Conservation (phyloP, 2,113 vertebrate genomes). For the Ptilonorhynchus violaceus region DNA sequence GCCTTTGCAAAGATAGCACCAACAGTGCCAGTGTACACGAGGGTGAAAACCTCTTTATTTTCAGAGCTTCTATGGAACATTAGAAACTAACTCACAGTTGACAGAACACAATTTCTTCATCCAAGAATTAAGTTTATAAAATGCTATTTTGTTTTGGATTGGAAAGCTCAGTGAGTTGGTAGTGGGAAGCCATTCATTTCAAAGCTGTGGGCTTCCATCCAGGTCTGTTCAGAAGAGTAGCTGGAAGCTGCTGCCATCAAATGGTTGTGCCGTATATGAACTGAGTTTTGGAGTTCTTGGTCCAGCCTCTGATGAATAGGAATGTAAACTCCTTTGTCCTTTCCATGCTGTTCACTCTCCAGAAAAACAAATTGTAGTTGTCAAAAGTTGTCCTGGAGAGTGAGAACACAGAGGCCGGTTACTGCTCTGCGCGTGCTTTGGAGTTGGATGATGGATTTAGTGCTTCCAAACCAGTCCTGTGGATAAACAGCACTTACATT, state of each 20-base stretch:
- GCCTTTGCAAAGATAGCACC: constrained; percentile 53
- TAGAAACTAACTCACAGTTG: background rate
- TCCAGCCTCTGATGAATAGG: background rate
- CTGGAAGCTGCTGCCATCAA: constrained; percentile 67
- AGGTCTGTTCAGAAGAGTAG: constrained; percentile 9
- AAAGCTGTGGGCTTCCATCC: constrained; percentile 9
- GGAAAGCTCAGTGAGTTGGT: constrained; percentile 26
- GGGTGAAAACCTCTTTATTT: constrained; percentile 62
- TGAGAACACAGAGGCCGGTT: background rate
- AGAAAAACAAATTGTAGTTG: background rate
- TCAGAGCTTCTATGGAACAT: background rate
- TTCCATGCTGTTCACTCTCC: background rate
- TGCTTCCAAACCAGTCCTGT: background rate
- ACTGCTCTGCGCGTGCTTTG: background rate
- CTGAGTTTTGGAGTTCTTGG: constrained; percentile 49
- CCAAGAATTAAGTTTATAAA: constrained; percentile 47
- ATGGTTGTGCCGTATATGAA: constrained; percentile 37
- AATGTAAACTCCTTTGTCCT: background rate
- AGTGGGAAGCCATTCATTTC: constrained; percentile 44
- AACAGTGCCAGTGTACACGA: constrained; percentile 39
- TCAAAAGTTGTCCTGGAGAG: background rate
- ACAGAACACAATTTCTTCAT: constrained; percentile 5
- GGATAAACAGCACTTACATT: background rate
- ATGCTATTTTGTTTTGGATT: constrained; percentile 18
- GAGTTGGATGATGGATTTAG: background rate